These are phyloP conservation scores for Hydrolagus affinis DNA, from an alignment of 2,113 vertebrate species.

Conservation along the genomic window DNA sequence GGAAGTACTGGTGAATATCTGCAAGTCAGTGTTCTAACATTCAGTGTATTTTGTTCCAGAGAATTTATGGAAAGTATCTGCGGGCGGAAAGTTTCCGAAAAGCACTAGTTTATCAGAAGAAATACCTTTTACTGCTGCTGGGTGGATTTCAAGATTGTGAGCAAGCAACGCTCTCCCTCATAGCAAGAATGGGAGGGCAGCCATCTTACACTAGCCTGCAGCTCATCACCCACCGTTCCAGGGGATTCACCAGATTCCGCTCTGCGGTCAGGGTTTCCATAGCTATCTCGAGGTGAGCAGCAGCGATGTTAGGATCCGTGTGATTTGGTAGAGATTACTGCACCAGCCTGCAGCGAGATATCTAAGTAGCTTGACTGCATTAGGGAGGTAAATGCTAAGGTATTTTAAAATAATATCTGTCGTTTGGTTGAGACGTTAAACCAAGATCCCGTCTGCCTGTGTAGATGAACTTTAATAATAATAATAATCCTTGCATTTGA, in stretches of 20 bases:
- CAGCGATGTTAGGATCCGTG: neutral
- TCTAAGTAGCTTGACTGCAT: neutral
- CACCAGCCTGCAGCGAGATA: neutral
- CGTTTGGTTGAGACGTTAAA: too few species aligned
- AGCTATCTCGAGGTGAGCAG: slow-evolving; percentile 77
- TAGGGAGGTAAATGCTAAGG: neutral
- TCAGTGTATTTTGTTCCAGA: slow-evolving; percentile 51
- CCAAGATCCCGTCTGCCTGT: too few species aligned
- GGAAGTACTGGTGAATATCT: neutral
- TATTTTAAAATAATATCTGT: neutral
- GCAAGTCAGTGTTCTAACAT: slow-evolving; percentile 28
- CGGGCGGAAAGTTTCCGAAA: slow-evolving; percentile 91
- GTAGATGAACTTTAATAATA: too few species aligned
- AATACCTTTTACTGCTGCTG: slow-evolving; percentile 84
- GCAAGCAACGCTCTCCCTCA: slow-evolving; percentile 77
- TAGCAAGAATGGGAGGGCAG: slow-evolving; percentile 76
- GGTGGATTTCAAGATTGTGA: slow-evolving; percentile 95
- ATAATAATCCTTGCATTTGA: too few species aligned
- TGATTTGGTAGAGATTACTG: neutral
- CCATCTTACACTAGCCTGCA: slow-evolving; percentile 60
- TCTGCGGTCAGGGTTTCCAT: slow-evolving; percentile 79
- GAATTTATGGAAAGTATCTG: slow-evolving; percentile 84
- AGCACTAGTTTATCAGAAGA: slow-evolving; percentile 95
- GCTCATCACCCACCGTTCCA: slow-evolving; percentile 53
- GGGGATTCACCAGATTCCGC: slow-evolving; percentile 76